These are phyloP conservation scores for Stictonetta naevosa DNA, from an alignment of 2,113 vertebrate genomes.

Conservation along the genomic window DNA sequence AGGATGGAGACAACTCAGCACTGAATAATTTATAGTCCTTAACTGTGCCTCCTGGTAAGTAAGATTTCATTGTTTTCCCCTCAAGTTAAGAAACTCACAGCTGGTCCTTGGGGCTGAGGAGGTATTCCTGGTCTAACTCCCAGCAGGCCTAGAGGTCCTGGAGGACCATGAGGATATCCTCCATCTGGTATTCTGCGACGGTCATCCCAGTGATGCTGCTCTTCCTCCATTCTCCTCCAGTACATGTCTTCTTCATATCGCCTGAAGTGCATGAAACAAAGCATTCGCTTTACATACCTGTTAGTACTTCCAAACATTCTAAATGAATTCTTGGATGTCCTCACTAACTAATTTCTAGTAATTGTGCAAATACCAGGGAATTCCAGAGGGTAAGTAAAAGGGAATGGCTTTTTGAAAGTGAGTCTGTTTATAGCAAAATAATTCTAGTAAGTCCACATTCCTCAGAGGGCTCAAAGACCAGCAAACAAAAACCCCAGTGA, in stretches of 20 bases:
- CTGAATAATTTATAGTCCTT: neutral
- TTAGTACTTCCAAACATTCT: neutral
- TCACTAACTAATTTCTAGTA: neutral
- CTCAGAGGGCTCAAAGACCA: neutral
- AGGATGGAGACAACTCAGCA: neutral
- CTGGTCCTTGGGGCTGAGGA: constrained; percentile 90
- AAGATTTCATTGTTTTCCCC: neutral
- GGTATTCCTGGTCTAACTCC: constrained; percentile 95
- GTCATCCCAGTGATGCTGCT: constrained; percentile 98
- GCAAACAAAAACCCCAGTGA: neutral
- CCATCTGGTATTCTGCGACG: constrained; percentile 91
- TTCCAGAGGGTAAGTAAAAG: neutral
- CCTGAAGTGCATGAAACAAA: constrained; percentile 72
- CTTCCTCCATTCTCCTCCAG: constrained; percentile 97
- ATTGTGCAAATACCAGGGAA: neutral
- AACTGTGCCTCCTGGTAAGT: neutral
- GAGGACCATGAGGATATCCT: constrained; percentile 91
- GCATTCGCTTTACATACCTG: neutral
- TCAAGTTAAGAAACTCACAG: constrained; percentile 78
- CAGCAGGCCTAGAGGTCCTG: constrained; percentile 90
- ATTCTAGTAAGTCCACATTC: neutral
- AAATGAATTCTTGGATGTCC: neutral
- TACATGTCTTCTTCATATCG: constrained; percentile 99
- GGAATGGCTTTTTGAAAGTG: neutral
- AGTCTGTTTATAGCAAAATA: neutral